Evolutionary conservation across 2,797 vertebrate species (phyloP).

Genomic region (Gouania willdenowi): DNA sequence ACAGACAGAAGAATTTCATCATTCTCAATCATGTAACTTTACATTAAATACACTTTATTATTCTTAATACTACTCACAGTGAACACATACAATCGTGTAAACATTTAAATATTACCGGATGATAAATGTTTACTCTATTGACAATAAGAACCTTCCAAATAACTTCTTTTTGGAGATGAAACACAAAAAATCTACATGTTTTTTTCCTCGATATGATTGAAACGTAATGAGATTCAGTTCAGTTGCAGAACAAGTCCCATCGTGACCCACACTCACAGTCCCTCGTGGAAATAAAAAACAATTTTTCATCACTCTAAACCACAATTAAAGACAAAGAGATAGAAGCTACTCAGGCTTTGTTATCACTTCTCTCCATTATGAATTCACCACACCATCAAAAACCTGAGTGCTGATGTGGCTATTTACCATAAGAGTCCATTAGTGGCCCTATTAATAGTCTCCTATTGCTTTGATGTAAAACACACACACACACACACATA

Average conservation of each 20-base stretch:
- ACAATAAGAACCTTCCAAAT: no score
- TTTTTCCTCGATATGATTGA: no score
- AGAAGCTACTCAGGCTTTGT: slow-evolving; percentile 51
- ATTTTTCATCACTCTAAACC: slow-evolving; percentile 24
- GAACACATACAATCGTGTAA: no score
- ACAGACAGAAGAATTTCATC: neutral
- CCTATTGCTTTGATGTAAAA: slow-evolving; percentile 54
- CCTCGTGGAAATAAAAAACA: slow-evolving; percentile 33
- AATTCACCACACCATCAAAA: slow-evolving; percentile 58
- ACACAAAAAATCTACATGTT: no score
- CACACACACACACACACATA: slow-evolving; percentile 5
- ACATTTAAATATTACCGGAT: no score
- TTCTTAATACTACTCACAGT: no score
- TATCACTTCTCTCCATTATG: slow-evolving; percentile 52
- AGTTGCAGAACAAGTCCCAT: slow-evolving; percentile 1
- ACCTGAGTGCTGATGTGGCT: slow-evolving; percentile 57
- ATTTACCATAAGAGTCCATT: slow-evolving; percentile 63
- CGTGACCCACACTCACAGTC: slow-evolving; percentile 33
- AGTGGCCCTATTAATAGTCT: slow-evolving; percentile 55
- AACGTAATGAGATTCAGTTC: no score
- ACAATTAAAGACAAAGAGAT: slow-evolving; percentile 57
- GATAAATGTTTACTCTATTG: no score
- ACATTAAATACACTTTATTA: no score
- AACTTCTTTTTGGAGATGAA: no score
- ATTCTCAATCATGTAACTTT: no score